Conservation (phyloP, 2,113 vertebrate species). For the Apodemus sylvaticus region DNA sequence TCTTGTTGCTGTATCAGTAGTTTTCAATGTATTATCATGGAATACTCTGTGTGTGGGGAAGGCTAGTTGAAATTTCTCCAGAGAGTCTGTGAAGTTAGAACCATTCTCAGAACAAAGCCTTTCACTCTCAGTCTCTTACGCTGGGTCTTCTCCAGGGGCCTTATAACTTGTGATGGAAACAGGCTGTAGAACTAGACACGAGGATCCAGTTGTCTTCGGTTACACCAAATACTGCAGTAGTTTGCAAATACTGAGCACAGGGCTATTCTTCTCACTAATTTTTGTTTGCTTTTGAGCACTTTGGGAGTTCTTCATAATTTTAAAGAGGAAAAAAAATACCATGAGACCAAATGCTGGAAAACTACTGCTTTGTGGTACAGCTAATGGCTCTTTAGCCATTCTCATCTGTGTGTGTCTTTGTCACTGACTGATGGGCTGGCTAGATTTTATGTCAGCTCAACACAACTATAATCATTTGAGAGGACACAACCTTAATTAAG, state of each 20-base stretch:
- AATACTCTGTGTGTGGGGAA: neutral
- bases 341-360: neutral
- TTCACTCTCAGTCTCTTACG: neutral
- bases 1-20: neutral
- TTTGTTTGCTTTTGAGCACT: slow-evolving; percentile 18
- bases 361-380: neutral
- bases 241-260: slow-evolving; percentile 37
- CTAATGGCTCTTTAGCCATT: neutral
- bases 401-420: neutral
- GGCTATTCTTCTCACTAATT: slow-evolving; percentile 24
- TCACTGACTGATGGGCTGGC: neutral
- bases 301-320: neutral
- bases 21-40: neutral
- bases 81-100: neutral
- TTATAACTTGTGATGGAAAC: neutral
- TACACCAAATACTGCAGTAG: neutral
- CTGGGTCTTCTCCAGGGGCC: neutral
- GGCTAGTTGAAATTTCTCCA: neutral
- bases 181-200: neutral
- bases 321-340: neutral
- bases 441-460: neutral
- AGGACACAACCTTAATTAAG: neutral
- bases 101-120: neutral
- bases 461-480: neutral
- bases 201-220: slow-evolving; percentile 32